Base-by-base conservation (phyloP, 2,888 invertebrate genomes). In the Monopis laevigella region DNA sequence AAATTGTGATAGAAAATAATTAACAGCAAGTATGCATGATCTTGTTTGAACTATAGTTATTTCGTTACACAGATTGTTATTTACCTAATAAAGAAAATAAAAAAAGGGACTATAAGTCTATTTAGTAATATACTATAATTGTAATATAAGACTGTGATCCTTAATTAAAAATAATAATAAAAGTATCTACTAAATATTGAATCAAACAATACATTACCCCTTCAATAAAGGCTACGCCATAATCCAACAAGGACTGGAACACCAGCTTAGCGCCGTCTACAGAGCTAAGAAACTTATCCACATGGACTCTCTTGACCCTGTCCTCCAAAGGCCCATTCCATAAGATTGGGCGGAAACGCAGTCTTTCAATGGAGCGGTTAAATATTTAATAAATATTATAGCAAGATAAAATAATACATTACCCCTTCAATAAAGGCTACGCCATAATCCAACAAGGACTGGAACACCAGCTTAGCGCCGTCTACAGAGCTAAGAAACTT, bases 381-480 rank as follows among this genome's bases (percentile, higher is more conserved):
- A 63, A 65, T 16, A n/a, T n/a, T n/a, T n/a, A n/a, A n/a, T n/a
- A n/a, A n/a, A n/a, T n/a, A n/a, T n/a, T n/a, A n/a, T n/a, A n/a
- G n/a, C n/a, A n/a, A 29, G n/a, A n/a, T 29, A 29, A 29, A 16
- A 14, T 13, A 17, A 2, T 13, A 18, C 42, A 50, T 56, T 58
- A 74, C 73, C 52, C 67, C 74, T 44, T 62, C 59, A 44, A 85
- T 65, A 6, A 77, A 53, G 5, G 81, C 84, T 41, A 86, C 65
- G n/a, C 84, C 84, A 50, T 74, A 80, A 48, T 77, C 74, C 11
- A 83, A 59, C 3, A 84, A 59, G 11, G 82, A 82, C 46, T 74
- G 62, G 17, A 87, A 74, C 27, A 86, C 71, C 26, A 52, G 54
- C 44, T 57, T 68, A 1, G 80, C 65, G 4, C 75, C 77, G 4